Base-by-base conservation (phyloP, 2,888 invertebrate genomes). In the Macaria notata region DNA sequence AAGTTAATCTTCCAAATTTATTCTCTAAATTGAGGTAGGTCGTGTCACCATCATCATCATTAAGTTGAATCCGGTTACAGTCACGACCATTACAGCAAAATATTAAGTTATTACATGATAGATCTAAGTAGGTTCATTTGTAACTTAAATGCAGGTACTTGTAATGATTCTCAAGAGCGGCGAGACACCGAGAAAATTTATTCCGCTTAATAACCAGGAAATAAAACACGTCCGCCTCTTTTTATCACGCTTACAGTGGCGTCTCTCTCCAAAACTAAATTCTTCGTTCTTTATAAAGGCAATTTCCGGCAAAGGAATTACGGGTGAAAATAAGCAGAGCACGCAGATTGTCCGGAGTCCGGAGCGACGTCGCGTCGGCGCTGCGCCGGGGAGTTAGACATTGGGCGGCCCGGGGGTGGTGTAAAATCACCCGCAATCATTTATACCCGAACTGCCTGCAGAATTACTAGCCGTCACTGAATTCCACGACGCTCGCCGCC, bases 391-490 rank as follows among this genome's bases (percentile, higher is more conserved):
- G 79, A 77, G 80, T 80, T 80, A 82, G 83, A 81, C 83, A 76
- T 75, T 64, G 78, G 77, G 75, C 76, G 70, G 71, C 67, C 54
- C 54, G 50, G 57, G 84, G 88, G 88, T 83, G 86, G 86, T 86
- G 86, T 84, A 89, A 89, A 89, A 89, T 90, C 90, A 89, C 90
- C 90, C 90, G 82, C 90, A 88, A 90, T 91, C 89, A 90, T 90
- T 90, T 91, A 89, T 90, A 89, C 86, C 88, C 88, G 85, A 90
- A 90, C 88, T 88, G 89, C 88, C 88, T 87, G 84, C 82, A 78
- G 86, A 88, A 89, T 88, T 89, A 88, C 88, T 84, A 84, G 82
- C 85, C 84, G 78, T 84, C 84, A 86, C 88, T 82, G 84, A 84
- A 85, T 83, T 80, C 50, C 75, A 71, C 79, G 78, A 76, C 72